Base-by-base conservation (phyloP, 2,113 vertebrate genomes). In the Gallinago paraguaiae region DNA sequence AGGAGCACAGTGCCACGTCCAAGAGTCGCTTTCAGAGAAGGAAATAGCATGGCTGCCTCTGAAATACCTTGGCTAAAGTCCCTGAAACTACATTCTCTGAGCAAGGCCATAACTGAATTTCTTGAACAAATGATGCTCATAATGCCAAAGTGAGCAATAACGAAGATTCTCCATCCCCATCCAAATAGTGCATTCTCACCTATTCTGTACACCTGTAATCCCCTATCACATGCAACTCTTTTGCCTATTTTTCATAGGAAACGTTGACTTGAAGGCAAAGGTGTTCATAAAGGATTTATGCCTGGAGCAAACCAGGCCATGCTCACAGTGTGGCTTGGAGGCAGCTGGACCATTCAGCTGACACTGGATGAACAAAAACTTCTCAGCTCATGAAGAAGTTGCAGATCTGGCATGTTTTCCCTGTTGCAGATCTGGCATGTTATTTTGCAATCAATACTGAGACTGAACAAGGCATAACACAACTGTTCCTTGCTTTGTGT, bases 281-380 rank as follows among this genome's bases (percentile, higher is more conserved):
- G 24, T 0, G 1, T 53, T 83, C 20, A 16, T 30, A 3, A 51
- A 77, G 48, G 63, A 65, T 64, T 76, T 60, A 30, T 46, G 50
- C 27, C 0, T 6, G 61, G 20, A 54, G 18, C 45, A 67, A 68
- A 39, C 7, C 63, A 45, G 68, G 54, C 41, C 12, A 2, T 2
- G 11, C 59, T 70, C n/a, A 30, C 2, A 4, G 54, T 12, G 15
- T 57, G 71, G 10, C 75, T 82, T 0, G 0, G 45, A 17, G 35
- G 31, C 65, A 82, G 67, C 8, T 0, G 0, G 51, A 50, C 51
- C 39, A 2, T 67, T 78, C 46, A 24, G 2, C 51, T 37, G n/a
- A 8, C 37, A 27, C 27, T 64, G 63, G 45, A 7, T 4, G 14
- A 64, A 51, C 16, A 53, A 53, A 71, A 87, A 4, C 31, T 30